These are phyloP conservation scores for Hirtodrosophila duncani DNA, from an alignment of 2,888 invertebrate species.

Conservation along the genomic window DNA sequence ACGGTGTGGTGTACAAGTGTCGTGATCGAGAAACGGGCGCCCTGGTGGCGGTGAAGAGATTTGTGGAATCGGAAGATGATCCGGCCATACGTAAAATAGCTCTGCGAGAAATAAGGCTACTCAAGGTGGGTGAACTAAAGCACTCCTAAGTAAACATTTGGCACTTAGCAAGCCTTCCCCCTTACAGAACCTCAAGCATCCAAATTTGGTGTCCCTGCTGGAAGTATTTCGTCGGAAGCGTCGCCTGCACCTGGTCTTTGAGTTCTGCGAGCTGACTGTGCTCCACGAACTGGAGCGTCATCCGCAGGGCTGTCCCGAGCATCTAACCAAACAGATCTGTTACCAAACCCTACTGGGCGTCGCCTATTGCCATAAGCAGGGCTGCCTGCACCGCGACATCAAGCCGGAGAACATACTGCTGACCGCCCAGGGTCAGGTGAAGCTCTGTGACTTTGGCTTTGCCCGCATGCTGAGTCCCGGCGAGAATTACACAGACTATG, in stretches of 20 bases:
- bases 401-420: constrained; percentile 99
- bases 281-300: constrained; percentile 96
- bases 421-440: constrained; percentile 94
- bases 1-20: constrained; percentile 93
- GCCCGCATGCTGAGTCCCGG: constrained; percentile 97
- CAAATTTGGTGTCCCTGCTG: constrained; percentile 96
- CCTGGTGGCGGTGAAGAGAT: constrained; percentile 97
- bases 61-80: constrained; percentile 97
- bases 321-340: constrained; percentile 92
- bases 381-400: constrained; percentile 97
- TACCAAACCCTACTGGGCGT: constrained; percentile 98
- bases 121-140: constrained; percentile 84
- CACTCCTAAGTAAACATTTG: no score
- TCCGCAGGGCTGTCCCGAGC: constrained; percentile 94
- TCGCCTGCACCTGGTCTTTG: constrained; percentile 97
- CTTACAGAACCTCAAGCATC: constrained; percentile 99
- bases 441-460: constrained; percentile 98
- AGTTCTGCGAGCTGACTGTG: constrained; percentile 98
- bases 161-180: no score
- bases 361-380: constrained; percentile 96
- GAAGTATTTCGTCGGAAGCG: constrained; percentile 98
- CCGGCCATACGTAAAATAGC: constrained; percentile 97
- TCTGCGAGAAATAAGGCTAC: constrained; percentile 93
- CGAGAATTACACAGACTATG: constrained; percentile 99
- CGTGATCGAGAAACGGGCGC: constrained; percentile 96